A percentile compares a stretch with the other conserved stretches of the same genome.
These are phyloP conservation scores for Canis aureus DNA, from an alignment of 2,113 vertebrate genomes.

Conservation along the genomic window DNA sequence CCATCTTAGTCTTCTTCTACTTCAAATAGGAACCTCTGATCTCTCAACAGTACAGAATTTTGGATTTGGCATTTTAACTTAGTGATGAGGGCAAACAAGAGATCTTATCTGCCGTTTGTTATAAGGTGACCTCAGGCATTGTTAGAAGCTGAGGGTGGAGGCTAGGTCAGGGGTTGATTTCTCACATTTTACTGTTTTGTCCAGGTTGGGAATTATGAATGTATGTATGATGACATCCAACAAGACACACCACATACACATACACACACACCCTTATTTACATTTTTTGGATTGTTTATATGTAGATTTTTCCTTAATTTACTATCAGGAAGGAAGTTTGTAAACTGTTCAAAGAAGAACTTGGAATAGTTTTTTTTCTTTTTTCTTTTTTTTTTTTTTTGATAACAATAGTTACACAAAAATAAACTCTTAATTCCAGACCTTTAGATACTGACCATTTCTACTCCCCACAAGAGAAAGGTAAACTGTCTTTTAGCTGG, in stretches of 20 bases:
- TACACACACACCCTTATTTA: not conserved
- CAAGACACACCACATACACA: not conserved
- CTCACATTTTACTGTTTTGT: not conserved
- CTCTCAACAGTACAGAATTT: not conserved
- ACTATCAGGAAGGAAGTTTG: not conserved
- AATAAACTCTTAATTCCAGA: not conserved
- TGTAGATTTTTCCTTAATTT: not conserved
- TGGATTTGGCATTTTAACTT: not conserved
- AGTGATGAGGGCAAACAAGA: not conserved
- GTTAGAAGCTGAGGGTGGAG: not conserved
- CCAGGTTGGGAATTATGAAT: not conserved
- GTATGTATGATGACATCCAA: not conserved
- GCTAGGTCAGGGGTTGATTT: not conserved
- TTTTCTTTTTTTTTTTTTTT: not conserved
- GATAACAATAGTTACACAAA: not conserved
- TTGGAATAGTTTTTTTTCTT: not conserved
- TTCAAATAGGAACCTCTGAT: not conserved
- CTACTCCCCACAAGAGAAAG: not conserved
- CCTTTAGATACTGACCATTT: not conserved
- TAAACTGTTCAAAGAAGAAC: not conserved
- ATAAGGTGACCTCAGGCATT: not conserved
- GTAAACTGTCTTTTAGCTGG: not conserved
- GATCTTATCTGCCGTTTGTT: not conserved
- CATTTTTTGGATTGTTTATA: not conserved
- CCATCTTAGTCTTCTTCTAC: not conserved